These are phyloP conservation scores for Neodiprion lecontei DNA, from an alignment of 1,140 invertebrate species.

Conservation along the genomic window DNA sequence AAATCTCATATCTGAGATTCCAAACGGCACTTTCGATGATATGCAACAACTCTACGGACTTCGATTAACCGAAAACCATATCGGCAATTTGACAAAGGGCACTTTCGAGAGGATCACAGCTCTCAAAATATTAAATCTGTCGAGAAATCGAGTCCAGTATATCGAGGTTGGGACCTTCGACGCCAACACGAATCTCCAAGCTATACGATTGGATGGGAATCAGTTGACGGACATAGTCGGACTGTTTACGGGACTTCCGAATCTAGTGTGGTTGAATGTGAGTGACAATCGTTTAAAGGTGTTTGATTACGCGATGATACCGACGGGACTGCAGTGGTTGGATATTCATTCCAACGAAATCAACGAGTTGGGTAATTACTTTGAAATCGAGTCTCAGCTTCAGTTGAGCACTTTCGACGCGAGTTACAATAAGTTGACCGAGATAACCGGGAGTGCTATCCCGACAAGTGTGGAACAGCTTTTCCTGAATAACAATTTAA, in stretches of 20 bases:
- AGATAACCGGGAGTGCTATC: conserved; percentile 85
- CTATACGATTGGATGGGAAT: conserved; percentile 88
- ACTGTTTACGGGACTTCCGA: conserved; percentile 84
- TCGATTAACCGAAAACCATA: conserved; percentile 85
- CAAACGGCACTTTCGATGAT: conserved; percentile 83
- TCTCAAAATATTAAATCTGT: conserved; percentile 87
- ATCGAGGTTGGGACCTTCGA: conserved; percentile 89
- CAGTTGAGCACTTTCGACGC: conserved; percentile 86
- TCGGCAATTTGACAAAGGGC: conserved; percentile 84
- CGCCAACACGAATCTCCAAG: conserved; percentile 82
- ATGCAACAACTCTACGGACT: conserved; percentile 81
- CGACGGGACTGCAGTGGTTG: conserved; percentile 86
- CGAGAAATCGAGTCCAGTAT: conserved; percentile 83
- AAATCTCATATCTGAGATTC: conserved; percentile 84
- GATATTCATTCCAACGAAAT: conserved; percentile 91
- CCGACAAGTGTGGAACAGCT: conserved; percentile 87
- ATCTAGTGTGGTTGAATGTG: conserved; percentile 90
- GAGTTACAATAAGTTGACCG: conserved; percentile 83
- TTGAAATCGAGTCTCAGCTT: conserved; percentile 84
- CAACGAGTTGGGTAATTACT: conserved; percentile 87
- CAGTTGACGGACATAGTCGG: conserved; percentile 84
- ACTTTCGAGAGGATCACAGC: conserved; percentile 84
- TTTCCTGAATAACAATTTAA: conserved; percentile 85
- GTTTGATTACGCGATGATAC: conserved; percentile 92
- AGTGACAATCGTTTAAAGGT: conserved; percentile 88